phyloP scores from a whole-genome alignment of 2,888 invertebrate species.

The Neuroscelio doddi region DNA sequence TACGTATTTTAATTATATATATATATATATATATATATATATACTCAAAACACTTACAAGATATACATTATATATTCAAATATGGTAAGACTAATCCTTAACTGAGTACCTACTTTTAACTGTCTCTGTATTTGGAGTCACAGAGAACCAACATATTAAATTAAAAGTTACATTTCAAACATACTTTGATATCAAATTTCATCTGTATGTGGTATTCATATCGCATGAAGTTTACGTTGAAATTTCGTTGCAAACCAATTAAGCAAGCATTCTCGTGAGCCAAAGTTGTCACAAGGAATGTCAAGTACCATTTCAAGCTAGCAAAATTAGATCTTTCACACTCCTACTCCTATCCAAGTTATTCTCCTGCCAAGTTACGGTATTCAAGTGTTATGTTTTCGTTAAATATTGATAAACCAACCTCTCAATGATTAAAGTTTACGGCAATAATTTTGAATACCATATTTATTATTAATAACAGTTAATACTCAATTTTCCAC shows the following conservation, averaged over 20 bases:
- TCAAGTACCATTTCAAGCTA: constrained; percentile 30
- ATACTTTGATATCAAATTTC: constrained; percentile 19
- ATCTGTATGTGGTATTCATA: constrained; percentile 17
- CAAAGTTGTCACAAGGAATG: constrained; percentile 42
- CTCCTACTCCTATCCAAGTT: constrained; percentile 15
- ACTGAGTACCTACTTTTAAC: too few relatives aligned
- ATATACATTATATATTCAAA: too few relatives aligned
- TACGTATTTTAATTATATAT: too few relatives aligned
- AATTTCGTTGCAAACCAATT: constrained; percentile 40
- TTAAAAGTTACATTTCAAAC: too few relatives aligned
- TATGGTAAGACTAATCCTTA: too few relatives aligned
- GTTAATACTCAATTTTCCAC: too few relatives aligned
- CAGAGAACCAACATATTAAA: too few relatives aligned
- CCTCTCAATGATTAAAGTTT: background rate
- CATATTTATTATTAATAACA: too few relatives aligned
- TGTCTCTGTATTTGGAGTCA: too few relatives aligned
- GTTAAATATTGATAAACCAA: background rate
- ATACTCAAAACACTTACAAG: too few relatives aligned
- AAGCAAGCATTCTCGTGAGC: constrained; percentile 34
- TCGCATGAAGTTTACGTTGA: constrained; percentile 28
- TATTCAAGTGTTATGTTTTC: background rate
- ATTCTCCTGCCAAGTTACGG: background rate
- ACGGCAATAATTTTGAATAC: too few relatives aligned
- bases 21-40: too few relatives aligned
- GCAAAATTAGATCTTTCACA: constrained; percentile 34